phyloP scores from a whole-genome alignment of 2,113 vertebrate species.

The Solenodon paradoxus region DNA sequence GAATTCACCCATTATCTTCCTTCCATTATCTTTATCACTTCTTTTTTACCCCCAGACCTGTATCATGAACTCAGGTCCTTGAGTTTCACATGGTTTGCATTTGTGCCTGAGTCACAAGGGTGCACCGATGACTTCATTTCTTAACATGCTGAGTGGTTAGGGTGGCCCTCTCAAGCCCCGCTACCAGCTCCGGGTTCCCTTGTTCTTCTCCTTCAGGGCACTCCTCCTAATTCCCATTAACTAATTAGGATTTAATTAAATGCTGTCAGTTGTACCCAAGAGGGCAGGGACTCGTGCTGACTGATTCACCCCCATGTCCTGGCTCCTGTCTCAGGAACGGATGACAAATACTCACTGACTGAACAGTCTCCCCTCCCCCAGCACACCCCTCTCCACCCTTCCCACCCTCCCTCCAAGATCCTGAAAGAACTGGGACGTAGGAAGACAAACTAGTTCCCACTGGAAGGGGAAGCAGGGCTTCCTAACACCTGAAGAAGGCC shows the following conservation, averaged over 20 bases:
- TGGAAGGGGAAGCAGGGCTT: not conserved
- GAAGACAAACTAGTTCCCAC: not conserved
- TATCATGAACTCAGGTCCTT: too few species aligned
- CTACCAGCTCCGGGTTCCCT: not conserved
- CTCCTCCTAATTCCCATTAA: not conserved
- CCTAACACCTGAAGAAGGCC: not conserved
- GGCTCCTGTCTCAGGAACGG: not conserved
- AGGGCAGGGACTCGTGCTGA: not conserved
- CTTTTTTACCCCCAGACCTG: too few species aligned
- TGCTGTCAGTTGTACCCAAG: not conserved
- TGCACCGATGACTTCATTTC: not conserved
- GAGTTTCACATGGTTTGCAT: too few species aligned
- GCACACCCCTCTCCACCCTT: not conserved
- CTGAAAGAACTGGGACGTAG: not conserved
- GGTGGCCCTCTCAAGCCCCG: not conserved
- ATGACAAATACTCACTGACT: not conserved
- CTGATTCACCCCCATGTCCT: not conserved
- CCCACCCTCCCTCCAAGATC: not conserved
- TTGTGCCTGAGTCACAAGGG: too few species aligned
- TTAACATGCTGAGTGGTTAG: not conserved
- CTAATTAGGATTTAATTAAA: not conserved
- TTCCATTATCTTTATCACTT: not conserved
- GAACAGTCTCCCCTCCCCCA: not conserved
- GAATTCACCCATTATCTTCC: not conserved
- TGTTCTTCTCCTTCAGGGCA: not conserved